Evolutionary conservation across 2,888 invertebrate species (phyloP), one percentile per base, ranked within the genome.

Genomic region (Rhopalosiphum nymphaeae): DNA sequence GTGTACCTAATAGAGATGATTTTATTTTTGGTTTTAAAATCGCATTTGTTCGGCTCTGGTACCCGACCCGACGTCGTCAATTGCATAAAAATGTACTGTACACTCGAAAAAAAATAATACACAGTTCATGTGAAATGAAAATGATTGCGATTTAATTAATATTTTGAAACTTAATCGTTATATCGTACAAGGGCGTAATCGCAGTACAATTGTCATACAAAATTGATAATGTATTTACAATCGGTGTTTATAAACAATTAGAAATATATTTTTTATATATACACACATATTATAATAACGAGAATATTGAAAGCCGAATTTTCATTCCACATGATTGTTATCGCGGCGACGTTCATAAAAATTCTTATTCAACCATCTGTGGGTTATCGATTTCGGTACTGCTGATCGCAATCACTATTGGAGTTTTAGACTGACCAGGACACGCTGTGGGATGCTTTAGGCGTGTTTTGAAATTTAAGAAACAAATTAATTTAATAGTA

Each of bases 241-340:
- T 26, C 9, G 13, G 26, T 29, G 49, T 49, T n/a, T 87, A 67
- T 44, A 88, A 88, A 92, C 13, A 85, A 78, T 42, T 36, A 78
- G 36, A 36, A 36, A 78, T 36, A 36, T 67, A 78, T 21, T 36
- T 36, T 21, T 36, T 36, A 21, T 36, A 78, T 16, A 78, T 36
- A 36, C 16, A 36, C 5, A n/a, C n/a, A n/a, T 16, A 78, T 1
- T 5, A 53, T 78, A 78, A 21, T 78, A 78, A 94, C 13, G 95
- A 95, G 95, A 78, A 78, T 78, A 95, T 95, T 95, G 95, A 95
- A 95, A 95, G 95, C 94, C 95, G 96, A 96, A 96, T 96, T 96
- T 96, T 96, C 96, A 96, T 96, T 96, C 96, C 96, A 96, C 96
- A 95, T 95, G 95, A 95, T 94, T 67, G 90, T 26, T n/a, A 78